Conservation (phyloP, 2,797 vertebrate species). For the Sarcophilus harrisii region DNA sequence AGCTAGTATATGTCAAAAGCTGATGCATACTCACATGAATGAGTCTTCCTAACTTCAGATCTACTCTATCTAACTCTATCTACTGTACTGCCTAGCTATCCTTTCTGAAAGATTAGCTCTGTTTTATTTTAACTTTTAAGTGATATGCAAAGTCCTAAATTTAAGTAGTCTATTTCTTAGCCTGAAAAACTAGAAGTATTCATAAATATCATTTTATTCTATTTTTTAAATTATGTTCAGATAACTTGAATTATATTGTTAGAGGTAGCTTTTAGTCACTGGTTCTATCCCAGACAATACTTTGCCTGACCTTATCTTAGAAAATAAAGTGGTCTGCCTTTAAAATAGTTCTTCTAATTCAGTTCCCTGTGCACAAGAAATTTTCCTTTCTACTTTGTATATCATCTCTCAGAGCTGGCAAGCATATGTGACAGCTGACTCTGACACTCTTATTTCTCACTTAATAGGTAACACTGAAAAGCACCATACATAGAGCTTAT, state of each 20-base stretch:
- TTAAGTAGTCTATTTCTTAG: not conserved
- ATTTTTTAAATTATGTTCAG: conserved; percentile 34
- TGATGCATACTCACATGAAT: not conserved
- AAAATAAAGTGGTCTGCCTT: conserved; percentile 38
- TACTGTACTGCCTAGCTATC: not conserved
- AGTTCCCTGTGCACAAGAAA: not conserved
- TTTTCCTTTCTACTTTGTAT: not conserved
- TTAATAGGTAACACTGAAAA: not conserved
- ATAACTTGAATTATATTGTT: conserved; percentile 34
- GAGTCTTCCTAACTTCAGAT: not conserved
- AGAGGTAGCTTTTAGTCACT: conserved; percentile 3
- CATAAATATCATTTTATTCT: conserved; percentile 16
- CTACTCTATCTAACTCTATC: too few species aligned
- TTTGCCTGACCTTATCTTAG: conserved; percentile 19
- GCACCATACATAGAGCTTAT: not conserved
- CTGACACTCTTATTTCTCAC: not conserved
- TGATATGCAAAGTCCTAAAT: not conserved
- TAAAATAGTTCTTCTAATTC: conserved; percentile 22
- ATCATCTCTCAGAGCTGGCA: conserved; percentile 8
- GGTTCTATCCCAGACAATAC: conserved; percentile 3
- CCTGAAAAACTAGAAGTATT: conserved; percentile 28
- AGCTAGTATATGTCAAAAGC: not conserved
- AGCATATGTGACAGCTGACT: not conserved
- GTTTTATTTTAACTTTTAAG: not conserved
- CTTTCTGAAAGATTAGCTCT: not conserved